Evolutionary conservation across 2,113 vertebrate species (phyloP).

Genomic region (Mionectes macconnelli): DNA sequence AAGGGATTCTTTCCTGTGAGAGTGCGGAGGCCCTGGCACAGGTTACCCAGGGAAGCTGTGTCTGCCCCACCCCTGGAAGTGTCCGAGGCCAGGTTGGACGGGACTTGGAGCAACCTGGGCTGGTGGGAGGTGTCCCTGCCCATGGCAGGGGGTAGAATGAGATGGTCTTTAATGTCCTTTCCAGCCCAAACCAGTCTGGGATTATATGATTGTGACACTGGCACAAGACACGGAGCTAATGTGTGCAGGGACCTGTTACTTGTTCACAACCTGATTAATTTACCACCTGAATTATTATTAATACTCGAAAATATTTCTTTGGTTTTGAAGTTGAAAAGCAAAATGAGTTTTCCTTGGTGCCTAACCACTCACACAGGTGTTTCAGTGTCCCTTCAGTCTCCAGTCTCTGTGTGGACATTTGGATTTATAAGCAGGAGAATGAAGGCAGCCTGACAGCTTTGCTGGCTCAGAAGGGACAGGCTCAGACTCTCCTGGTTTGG

Average conservation of each 20-base stretch:
- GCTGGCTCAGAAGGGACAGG: not conserved
- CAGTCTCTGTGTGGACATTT: not conserved
- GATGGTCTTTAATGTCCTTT: not conserved
- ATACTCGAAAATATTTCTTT: not conserved
- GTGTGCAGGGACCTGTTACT: not conserved
- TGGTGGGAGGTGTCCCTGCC: not conserved
- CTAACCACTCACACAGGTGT: not conserved
- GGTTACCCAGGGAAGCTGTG: not conserved
- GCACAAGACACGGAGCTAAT: not conserved
- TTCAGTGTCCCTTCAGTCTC: not conserved
- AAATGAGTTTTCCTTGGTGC: not conserved
- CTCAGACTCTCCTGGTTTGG: not conserved
- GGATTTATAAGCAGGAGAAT: not conserved
- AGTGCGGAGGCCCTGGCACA: not conserved
- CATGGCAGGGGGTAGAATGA: not conserved
- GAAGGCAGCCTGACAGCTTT: not conserved
- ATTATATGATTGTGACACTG: not conserved
- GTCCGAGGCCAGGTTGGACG: fast-evolving
- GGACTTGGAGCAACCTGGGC: not conserved
- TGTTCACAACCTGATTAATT: not conserved
- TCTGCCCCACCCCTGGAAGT: not conserved
- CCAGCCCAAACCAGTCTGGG: not conserved
- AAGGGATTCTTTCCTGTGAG: not conserved
- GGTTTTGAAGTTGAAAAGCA: not conserved
- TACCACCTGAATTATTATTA: not conserved